Conservation (phyloP, 2,113 vertebrate genomes). For the Hyperopisus bebe region DNA sequence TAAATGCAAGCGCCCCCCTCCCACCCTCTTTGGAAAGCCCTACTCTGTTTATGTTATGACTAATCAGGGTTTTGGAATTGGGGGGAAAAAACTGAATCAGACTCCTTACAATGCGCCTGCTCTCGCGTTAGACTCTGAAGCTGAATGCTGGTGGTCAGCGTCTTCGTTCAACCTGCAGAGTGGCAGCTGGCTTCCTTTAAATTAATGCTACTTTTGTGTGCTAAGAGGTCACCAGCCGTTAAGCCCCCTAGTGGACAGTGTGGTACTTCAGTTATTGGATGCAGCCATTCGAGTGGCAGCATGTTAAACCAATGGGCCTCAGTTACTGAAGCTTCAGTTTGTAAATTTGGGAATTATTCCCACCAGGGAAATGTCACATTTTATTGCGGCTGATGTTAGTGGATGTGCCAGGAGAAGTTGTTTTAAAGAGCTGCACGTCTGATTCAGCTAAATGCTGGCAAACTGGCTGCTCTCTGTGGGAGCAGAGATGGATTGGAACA, state of each 20-base stretch:
- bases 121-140: neutral
- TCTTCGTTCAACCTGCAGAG: neutral
- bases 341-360: neutral
- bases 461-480: neutral
- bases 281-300: neutral
- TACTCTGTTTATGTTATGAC: neutral
- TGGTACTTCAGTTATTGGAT: neutral
- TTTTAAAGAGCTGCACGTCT: neutral
- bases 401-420: neutral
- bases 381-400: neutral
- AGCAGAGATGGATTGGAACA: neutral
- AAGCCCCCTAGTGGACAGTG: neutral
- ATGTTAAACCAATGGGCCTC: neutral
- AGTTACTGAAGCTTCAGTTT: neutral
- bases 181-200: neutral
- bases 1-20: neutral
- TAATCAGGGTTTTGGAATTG: neutral
- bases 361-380: neutral
- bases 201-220: no score
- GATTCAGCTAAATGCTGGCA: neutral
- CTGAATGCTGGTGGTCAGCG: neutral
- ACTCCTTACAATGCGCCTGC: neutral
- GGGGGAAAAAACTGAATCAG: neutral
- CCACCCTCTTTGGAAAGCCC: neutral
- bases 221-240: neutral